Evolutionary conservation across 2,888 invertebrate species (phyloP).

Genomic region (Lithophane ornitopus): DNA sequence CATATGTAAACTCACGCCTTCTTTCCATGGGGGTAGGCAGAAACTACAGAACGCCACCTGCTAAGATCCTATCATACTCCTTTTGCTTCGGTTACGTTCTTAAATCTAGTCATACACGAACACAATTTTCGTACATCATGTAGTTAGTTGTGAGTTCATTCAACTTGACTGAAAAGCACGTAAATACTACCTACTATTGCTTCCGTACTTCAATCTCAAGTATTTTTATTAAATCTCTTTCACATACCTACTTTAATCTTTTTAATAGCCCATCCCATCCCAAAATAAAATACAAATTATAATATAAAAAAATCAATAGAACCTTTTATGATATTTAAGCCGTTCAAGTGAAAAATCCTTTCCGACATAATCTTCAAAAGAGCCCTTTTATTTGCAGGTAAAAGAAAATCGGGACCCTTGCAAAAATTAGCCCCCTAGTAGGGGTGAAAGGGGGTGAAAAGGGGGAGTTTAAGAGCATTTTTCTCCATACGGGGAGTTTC

Average conservation of each 20-base stretch:
- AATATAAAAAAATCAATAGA: conserved; percentile 52
- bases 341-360: conserved; percentile 76
- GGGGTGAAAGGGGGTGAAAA: conserved; percentile 57
- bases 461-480: conserved; percentile 78
- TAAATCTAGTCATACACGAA: no score
- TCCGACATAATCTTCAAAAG: conserved; percentile 79
- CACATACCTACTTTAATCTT: background rate
- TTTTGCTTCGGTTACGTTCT: no score
- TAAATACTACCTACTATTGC: background rate
- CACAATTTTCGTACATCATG: background rate
- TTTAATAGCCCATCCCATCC: conserved; percentile 12
- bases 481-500: conserved; percentile 78
- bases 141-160: background rate
- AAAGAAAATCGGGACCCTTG: conserved; percentile 85
- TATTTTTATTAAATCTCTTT: background rate
- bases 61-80: no score
- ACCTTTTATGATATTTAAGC: conserved; percentile 61
- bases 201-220: background rate
- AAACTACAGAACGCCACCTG: no score
- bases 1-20: no score
- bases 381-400: conserved; percentile 75
- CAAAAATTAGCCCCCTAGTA: conserved; percentile 82
- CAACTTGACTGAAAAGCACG: background rate
- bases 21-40: no score
- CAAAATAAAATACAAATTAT: conserved; percentile 54